These are phyloP conservation scores for Ormia ochracea DNA, from an alignment of 2,888 invertebrate species.

Conservation along the genomic window DNA sequence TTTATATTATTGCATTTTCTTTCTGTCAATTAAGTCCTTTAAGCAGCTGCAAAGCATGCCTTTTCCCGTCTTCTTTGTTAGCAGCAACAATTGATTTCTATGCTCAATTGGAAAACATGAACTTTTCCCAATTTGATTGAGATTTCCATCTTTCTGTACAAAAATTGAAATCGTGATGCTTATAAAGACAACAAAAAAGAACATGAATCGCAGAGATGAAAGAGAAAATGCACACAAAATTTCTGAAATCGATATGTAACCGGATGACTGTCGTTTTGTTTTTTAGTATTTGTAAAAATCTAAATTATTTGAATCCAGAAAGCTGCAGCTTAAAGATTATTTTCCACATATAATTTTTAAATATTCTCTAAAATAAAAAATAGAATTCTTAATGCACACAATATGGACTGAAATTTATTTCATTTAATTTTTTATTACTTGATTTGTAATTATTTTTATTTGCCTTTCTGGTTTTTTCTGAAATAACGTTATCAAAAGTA, in stretches of 20 bases:
- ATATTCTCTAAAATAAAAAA: too few relatives aligned
- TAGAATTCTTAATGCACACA: too few relatives aligned
- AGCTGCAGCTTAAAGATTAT: neutral
- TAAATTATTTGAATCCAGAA: neutral
- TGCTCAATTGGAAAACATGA: conserved; percentile 1
- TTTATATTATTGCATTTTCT: too few relatives aligned
- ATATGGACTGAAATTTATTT: too few relatives aligned
- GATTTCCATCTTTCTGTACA: conserved; percentile 43
- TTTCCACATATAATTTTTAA: too few relatives aligned
- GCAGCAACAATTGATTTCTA: neutral
- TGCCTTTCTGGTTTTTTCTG: neutral
- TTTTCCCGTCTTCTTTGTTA: neutral
- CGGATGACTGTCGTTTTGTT: conserved; percentile 21
- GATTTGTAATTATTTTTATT: too few relatives aligned
- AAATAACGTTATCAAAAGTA: neutral
- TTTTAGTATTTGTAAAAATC: neutral
- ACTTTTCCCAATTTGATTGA: neutral
- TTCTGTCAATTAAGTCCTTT: too few relatives aligned
- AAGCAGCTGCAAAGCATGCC: neutral
- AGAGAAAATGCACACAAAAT: neutral
- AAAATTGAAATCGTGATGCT: conserved; percentile 56
- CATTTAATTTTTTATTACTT: too few relatives aligned
- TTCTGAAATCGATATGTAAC: neutral
- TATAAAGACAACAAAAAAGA: conserved; percentile 23
- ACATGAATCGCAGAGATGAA: conserved; percentile 13